These are phyloP conservation scores for Puma concolor DNA, from an alignment of 2,113 vertebrate genomes.

Conservation along the genomic window DNA sequence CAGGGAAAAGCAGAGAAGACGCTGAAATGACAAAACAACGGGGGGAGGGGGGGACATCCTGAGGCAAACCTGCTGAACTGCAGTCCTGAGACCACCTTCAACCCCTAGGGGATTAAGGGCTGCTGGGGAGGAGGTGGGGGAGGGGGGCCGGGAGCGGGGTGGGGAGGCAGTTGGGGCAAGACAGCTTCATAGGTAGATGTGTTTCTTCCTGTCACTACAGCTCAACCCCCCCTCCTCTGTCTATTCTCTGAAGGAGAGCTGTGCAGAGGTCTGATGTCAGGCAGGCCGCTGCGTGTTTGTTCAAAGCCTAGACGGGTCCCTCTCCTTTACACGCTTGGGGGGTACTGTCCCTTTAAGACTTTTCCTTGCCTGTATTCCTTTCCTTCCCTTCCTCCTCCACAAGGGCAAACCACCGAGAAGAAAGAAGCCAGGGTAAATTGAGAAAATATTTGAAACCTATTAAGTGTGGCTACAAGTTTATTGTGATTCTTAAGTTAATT, in stretches of 20 bases:
- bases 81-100: neutral
- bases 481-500: slow-evolving; percentile 80
- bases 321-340: neutral
- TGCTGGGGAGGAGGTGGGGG: neutral
- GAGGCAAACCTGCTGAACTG: neutral
- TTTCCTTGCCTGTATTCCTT: too few relatives aligned
- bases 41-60: too few relatives aligned
- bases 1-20: neutral
- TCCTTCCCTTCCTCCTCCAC: neutral
- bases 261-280: neutral
- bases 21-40: neutral
- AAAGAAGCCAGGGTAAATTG: slow-evolving; percentile 67
- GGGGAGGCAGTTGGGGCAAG: neutral
- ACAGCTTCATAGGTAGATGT: neutral
- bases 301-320: neutral
- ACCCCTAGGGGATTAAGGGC: neutral
- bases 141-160: neutral
- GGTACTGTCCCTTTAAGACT: slow-evolving; percentile 54
- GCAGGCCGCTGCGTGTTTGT: neutral
- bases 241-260: neutral
- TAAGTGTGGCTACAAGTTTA: slow-evolving; percentile 77
- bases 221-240: neutral
- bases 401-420: slow-evolving; percentile 1
- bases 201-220: neutral
- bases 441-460: slow-evolving; percentile 76